phyloP scores from a whole-genome alignment of 2,888 invertebrate genomes.

The Dasypogon diadema region DNA sequence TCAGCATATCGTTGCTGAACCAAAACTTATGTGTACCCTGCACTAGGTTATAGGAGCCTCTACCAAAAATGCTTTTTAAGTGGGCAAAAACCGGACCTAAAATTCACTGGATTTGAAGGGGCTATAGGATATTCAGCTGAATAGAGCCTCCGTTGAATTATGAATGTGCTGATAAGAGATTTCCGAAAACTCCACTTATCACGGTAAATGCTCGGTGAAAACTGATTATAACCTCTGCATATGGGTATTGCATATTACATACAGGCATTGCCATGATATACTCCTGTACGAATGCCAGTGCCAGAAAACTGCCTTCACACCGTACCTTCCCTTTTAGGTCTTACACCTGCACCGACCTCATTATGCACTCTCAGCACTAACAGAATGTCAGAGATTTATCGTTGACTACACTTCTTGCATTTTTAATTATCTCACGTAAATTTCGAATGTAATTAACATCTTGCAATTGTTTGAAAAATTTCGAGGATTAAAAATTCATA shows the following conservation, averaged over 20 bases:
- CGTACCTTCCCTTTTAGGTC: not conserved
- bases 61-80: not conserved
- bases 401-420: conserved; percentile 32
- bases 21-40: not conserved
- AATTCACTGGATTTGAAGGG: not conserved
- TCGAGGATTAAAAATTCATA: not conserved
- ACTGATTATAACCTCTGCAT: conserved; percentile 14
- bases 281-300: not conserved
- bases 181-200: conserved; percentile 7
- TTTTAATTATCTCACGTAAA: conserved; percentile 37
- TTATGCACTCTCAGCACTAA: conserved; percentile 49
- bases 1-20: conserved; percentile 10
- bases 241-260: not conserved
- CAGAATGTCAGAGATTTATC: conserved; percentile 42
- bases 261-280: not conserved
- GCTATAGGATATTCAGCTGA: not conserved
- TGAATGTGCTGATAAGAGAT: not conserved
- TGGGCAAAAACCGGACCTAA: not conserved
- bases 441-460: conserved; percentile 20
- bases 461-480: not conserved
- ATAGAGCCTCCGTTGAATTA: not conserved
- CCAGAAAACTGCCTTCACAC: not conserved
- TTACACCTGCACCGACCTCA: conserved; percentile 41
- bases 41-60: too few relatives aligned
- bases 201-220: conserved; percentile 18